Conservation (phyloP, 2,113 vertebrate genomes). For the Centropristis striata region DNA sequence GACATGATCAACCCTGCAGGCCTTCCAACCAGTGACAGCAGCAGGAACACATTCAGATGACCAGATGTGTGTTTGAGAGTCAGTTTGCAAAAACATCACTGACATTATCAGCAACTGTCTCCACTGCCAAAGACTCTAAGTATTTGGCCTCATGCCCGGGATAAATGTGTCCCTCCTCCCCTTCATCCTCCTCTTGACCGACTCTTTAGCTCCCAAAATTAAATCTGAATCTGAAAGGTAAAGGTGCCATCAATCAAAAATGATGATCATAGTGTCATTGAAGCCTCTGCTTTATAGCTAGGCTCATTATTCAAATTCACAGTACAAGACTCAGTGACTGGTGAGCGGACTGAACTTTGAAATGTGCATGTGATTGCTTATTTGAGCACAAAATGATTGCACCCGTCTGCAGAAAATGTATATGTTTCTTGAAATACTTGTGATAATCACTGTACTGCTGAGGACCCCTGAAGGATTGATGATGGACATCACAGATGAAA, state of each 20-base stretch:
- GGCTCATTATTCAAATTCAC: neutral
- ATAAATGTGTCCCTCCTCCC: slow-evolving; percentile 27
- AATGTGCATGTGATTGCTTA: neutral
- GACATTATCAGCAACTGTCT: slow-evolving; percentile 23
- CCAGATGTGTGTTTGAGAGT: slow-evolving; percentile 11
- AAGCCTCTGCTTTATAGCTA: neutral
- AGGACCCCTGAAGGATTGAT: slow-evolving; percentile 17
- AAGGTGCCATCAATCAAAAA: slow-evolving; percentile 16
- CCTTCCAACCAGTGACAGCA: neutral
- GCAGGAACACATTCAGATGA: neutral
- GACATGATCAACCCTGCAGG: neutral
- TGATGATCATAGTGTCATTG: neutral
- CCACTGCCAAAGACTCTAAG: slow-evolving; percentile 17
- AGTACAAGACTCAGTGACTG: neutral
- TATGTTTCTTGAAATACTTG: neutral
- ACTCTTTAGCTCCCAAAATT: slow-evolving; percentile 5
- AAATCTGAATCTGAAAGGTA: slow-evolving; percentile 25
- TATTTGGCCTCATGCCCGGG: slow-evolving; percentile 21
- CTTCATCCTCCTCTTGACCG: slow-evolving; percentile 1
- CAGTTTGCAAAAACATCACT: slow-evolving; percentile 1
- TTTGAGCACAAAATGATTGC: neutral
- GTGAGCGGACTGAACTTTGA: neutral
- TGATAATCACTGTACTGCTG: neutral
- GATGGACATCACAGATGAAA: slow-evolving; percentile 24
- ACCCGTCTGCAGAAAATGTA: neutral